phyloP scores from a whole-genome alignment of 2,888 invertebrate genomes.

The Drosophila diplacantha region DNA sequence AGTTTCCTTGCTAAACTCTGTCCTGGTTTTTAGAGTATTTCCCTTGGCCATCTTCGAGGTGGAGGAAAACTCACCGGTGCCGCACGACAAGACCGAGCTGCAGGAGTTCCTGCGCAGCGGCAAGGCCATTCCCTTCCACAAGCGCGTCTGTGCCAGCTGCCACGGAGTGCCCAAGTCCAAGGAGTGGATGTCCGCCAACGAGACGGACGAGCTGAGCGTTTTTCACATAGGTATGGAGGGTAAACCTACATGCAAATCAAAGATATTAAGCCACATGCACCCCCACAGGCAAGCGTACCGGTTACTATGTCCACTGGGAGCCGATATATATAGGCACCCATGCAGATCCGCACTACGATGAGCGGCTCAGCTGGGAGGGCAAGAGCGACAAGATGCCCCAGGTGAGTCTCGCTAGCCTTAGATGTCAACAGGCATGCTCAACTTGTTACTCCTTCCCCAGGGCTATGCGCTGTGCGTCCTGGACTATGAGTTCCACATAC shows the following conservation, averaged over 20 bases:
- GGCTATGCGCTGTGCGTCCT: conserved; percentile 93
- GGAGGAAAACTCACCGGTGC: conserved; percentile 82
- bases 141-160: conserved; percentile 91
- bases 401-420: conserved; percentile 79
- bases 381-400: conserved; percentile 98
- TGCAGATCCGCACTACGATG: conserved; percentile 92
- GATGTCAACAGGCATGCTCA: not conserved
- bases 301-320: conserved; percentile 91
- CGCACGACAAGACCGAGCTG: conserved; percentile 85
- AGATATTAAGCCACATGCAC: too few species aligned
- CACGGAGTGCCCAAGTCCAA: conserved; percentile 91
- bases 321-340: conserved; percentile 96
- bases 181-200: conserved; percentile 88
- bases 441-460: conserved; percentile 78
- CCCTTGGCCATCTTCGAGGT: conserved; percentile 94
- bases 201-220: conserved; percentile 84
- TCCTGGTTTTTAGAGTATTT: conserved; percentile 82
- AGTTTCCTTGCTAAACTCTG: not conserved
- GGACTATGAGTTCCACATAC: conserved; percentile 94
- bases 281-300: conserved; percentile 84
- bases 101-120: conserved; percentile 86
- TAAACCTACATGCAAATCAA: rapidly evolving
- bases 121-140: conserved; percentile 93
- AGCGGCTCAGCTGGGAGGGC: conserved; percentile 95
- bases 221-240: conserved; percentile 81